Base-by-base conservation (phyloP, 2,888 invertebrate genomes). In the Sympetrum striolatum region DNA sequence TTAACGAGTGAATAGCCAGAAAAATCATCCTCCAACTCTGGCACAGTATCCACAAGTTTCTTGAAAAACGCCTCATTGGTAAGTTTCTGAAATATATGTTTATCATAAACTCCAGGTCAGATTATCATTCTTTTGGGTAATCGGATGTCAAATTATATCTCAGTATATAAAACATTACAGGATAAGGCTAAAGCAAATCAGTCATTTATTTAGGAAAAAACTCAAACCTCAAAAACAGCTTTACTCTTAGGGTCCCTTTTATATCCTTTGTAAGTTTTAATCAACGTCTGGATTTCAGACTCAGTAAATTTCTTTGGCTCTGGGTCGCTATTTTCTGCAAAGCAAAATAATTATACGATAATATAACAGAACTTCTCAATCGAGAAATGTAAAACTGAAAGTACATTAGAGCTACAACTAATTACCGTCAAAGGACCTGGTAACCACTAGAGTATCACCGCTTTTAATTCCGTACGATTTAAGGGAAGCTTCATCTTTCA, bases 201-300 rank as follows among this genome's bases (percentile, higher is more conserved):
- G 15, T 53, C 15, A 4, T 18, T 53, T 15, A 53, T 18, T 53
- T 53, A 53, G 53, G 18, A 39, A 80, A 37, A 80, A 15, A 39
- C 37, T 80, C 37, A 37, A 60, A 86, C 86, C 86, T 86, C 86
- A 86, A 86, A 86, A n/a, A 86, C 86, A 37, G 86, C 86, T 60
- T 86, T 86, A 37, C 86, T 60, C 64, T 86, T 86, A 6, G 86
- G 86, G 14, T 86, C 86, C 60, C 37, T 58, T 39, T 86, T 86
- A n/a, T 64, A 86, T 60, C 86, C 86, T 35, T 86, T 86, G 37
- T 35, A 86, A 35, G 60, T 60, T 39, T 86, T 86, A 3, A 86
- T 39, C 37, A 86, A 22, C 8, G 86, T 86, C 39, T 86, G 86
- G 10, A 86, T 64, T 60, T 86, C 86, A 37, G 86, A 37, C 15